Percentiles rank a stretch among this genome's conserved stretches.
phyloP scores from a whole-genome alignment of 2,797 vertebrate species.

The Pempheris klunzingeri region DNA sequence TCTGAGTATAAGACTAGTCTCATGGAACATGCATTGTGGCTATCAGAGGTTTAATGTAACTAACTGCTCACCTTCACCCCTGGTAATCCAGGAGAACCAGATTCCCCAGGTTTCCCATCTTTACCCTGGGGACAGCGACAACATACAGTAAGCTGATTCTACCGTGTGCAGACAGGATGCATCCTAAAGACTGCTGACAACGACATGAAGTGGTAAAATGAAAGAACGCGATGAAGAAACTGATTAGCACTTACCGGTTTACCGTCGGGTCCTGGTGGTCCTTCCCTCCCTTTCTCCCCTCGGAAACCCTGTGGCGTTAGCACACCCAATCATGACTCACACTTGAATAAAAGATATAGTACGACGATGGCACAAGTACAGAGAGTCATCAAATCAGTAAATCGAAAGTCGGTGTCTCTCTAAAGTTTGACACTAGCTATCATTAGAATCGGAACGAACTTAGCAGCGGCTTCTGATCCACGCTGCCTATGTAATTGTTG shows the following conservation, averaged over 20 bases:
- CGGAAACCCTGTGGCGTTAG: conserved; percentile 75
- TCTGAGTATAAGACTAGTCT: neutral
- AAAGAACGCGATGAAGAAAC: conserved; percentile 7
- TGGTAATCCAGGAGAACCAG: conserved; percentile 73
- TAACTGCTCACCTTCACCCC: conserved; percentile 78
- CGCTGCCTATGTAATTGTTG: too few relatives aligned
- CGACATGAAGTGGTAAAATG: neutral
- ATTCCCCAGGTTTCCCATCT: conserved; percentile 72
- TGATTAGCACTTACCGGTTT: conserved; percentile 85
- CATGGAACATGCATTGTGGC: neutral
- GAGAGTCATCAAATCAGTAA: too few relatives aligned
- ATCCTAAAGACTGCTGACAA: neutral
- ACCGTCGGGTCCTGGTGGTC: conserved; percentile 83
- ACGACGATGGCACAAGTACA: too few relatives aligned
- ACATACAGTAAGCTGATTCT: neutral
- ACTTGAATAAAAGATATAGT: too few relatives aligned
- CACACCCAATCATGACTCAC: neutral
- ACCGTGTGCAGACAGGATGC: conserved; percentile 1
- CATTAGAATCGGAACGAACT: too few relatives aligned
- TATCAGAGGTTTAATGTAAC: neutral
- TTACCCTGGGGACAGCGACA: conserved; percentile 69
- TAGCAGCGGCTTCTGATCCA: too few relatives aligned
- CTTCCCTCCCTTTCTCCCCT: conserved; percentile 81
- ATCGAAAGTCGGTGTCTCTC: too few relatives aligned
- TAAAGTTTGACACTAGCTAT: neutral